Evolutionary conservation across 2,888 invertebrate genomes (phyloP).

Genomic region (Neoscelio sp.): DNA sequence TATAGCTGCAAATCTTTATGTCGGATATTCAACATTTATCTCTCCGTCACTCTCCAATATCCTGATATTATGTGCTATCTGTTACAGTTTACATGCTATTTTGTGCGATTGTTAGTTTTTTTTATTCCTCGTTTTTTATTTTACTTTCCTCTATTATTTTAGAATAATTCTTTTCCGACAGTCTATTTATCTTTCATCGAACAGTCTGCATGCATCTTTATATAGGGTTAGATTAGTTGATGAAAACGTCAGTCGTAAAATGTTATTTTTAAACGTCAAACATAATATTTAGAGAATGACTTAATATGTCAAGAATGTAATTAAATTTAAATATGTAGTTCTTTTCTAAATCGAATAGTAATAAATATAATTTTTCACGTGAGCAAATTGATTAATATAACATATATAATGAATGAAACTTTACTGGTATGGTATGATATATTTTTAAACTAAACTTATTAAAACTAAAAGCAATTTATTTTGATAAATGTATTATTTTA

Average conservation of each 20-base stretch:
- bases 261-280: conserved; percentile 37
- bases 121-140: conserved; percentile 19
- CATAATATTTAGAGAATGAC: no score
- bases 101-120: conserved; percentile 9
- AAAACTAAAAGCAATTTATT: no score
- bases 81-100: conserved; percentile 33
- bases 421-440: no score
- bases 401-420: no score
- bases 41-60: conserved; percentile 26
- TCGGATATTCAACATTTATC: conserved; percentile 56
- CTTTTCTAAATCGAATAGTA: no score
- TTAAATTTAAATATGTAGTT: no score
- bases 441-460: no score
- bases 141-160: conserved; percentile 39
- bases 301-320: no score
- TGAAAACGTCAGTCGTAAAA: not conserved
- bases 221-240: not conserved
- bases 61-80: conserved; percentile 16
- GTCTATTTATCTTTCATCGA: conserved; percentile 48
- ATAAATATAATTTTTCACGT: no score
- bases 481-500: no score
- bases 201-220: conserved; percentile 6
- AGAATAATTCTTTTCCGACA: conserved; percentile 12
- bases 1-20: conserved; percentile 74
- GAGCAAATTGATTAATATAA: no score